Conservation (phyloP, 2,113 vertebrate genomes). For the Cyprinus carpio region DNA sequence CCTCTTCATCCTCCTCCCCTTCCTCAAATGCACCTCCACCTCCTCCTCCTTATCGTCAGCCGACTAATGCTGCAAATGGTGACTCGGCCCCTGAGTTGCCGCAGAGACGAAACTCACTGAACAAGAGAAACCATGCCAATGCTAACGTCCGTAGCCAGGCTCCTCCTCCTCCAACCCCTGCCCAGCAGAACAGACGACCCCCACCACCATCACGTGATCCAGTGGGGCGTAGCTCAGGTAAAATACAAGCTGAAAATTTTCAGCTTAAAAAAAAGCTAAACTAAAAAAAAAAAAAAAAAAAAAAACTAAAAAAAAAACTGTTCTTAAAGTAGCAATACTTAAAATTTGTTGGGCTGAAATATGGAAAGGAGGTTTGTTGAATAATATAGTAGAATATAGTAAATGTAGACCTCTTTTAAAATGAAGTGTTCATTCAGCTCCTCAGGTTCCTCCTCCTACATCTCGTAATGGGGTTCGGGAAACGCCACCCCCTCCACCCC, state of each 20-base stretch:
- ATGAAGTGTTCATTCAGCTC: constrained; percentile 65
- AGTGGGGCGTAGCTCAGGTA: constrained; percentile 73
- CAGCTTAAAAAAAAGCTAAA: no score
- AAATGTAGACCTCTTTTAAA: not conserved
- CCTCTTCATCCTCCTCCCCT: constrained; percentile 66
- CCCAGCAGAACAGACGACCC: constrained; percentile 69
- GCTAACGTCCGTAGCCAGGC: constrained; percentile 79
- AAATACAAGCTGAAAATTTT: not conserved
- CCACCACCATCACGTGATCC: constrained; percentile 79
- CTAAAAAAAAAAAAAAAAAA: no score
- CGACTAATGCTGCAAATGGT: constrained; percentile 80
- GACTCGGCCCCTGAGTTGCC: constrained; percentile 90
- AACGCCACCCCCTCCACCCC: constrained; percentile 85
- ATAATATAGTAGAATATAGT: not conserved
- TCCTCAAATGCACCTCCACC: constrained; percentile 78
- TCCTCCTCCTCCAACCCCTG: constrained; percentile 70
- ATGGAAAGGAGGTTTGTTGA: no score
- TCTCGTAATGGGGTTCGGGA: constrained; percentile 85
- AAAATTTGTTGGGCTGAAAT: no score
- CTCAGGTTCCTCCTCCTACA: constrained; percentile 69
- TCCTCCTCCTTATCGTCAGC: constrained; percentile 86
- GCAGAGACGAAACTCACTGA: constrained; percentile 93
- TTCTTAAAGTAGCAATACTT: no score
- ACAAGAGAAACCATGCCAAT: constrained; percentile 81
- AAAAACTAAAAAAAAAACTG: no score